phyloP scores from a whole-genome alignment of 2,113 vertebrate genomes.

The Malurus cyaneus region DNA sequence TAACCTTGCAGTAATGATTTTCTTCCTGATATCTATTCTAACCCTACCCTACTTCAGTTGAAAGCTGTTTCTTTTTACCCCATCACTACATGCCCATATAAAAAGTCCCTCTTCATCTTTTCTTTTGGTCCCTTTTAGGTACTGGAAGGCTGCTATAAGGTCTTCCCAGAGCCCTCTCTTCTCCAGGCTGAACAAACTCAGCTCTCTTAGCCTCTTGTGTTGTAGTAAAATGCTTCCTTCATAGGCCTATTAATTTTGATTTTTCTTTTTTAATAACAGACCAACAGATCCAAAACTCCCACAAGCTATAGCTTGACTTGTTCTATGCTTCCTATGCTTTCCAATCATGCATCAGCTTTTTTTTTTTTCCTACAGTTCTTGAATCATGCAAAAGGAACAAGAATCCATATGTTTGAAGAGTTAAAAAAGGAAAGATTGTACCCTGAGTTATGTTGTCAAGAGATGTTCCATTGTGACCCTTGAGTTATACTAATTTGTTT shows the following conservation, averaged over 20 bases:
- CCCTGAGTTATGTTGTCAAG: not conserved
- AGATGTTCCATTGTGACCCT: not conserved
- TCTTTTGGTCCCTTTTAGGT: rapidly evolving
- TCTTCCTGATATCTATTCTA: not conserved
- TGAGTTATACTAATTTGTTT: not conserved
- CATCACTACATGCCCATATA: too few relatives aligned
- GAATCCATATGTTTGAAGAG: not conserved
- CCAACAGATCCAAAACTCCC: not conserved
- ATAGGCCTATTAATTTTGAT: not conserved
- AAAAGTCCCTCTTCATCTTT: not conserved
- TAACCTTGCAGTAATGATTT: not conserved
- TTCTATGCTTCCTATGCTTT: not conserved
- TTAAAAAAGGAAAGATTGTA: not conserved
- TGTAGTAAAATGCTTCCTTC: not conserved
- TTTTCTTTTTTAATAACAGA: not conserved
- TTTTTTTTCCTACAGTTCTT: not conserved
- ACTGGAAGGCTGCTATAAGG: not conserved
- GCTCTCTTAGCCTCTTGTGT: not conserved
- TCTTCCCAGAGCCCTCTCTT: not conserved
- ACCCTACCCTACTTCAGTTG: not conserved
- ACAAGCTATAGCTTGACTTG: not conserved
- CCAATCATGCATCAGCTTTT: not conserved
- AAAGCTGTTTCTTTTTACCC: not conserved
- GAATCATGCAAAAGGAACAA: not conserved
- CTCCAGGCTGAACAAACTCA: not conserved